Base-by-base conservation (phyloP, 2,113 vertebrate species). In the Himantopus leucocephalus region DNA sequence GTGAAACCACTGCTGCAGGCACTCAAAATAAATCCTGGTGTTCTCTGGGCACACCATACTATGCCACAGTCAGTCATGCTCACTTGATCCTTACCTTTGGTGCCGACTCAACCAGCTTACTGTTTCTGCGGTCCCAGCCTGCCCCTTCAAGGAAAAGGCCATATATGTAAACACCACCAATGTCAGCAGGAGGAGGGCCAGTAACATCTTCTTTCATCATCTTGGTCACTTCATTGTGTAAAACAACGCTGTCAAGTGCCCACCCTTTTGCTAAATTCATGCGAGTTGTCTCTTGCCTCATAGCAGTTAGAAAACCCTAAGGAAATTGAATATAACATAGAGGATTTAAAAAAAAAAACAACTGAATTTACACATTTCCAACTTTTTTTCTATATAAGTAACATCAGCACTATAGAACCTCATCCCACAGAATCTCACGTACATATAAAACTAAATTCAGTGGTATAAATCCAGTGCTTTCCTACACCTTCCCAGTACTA, bases 261-360 rank as follows among this genome's bases (percentile, higher is more conserved):
- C 98, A 99, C 10, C 98, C 98, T 91, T 97, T 98, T 63, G 96
- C 96, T 53, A 98, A 60, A 95, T 99, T 98, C 92, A 96, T 95
- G 27, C 98, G 98, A 1, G 98, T 98, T 16, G 98, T 99, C 97
- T 99, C 98, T 84, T 99, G 98, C 45, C 97, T 97, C 98, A 99
- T 98, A 63, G 98, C 98, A 1, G 98, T 99, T 78, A 99, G 92
- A 70, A 99, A 99, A 19, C 98, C 99, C 98, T 99, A 71, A 39
- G 14, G 79, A 85, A 35, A 90, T 74, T 17, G n/a, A 88, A 91
- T 68, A 43, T 7, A 27, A 84, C 47, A 70, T 0, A 41, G 12
- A 82, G 6, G 4, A 12, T 11, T 23, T 1, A 53, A 35, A 70
- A 53, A 26, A 53, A 29, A 27, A 52, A 21, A 5, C 8, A 8